Evolutionary conservation across 2,797 vertebrate genomes (phyloP).

Genomic region (Muraenolepis orangiensis): DNA sequence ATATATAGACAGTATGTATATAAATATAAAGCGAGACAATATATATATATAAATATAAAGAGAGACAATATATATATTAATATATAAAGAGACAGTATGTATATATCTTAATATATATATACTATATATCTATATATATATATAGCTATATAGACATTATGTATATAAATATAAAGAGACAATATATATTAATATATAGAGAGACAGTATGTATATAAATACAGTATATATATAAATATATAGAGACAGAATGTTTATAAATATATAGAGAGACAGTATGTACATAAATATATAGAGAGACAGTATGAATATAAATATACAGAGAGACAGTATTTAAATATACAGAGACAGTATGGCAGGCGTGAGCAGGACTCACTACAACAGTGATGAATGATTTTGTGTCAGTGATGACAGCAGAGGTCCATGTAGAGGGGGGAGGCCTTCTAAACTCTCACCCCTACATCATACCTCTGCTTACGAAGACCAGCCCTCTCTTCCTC

Average conservation of each 20-base stretch:
- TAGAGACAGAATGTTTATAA: no score
- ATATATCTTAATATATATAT: no score
- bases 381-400: slow-evolving; percentile 80
- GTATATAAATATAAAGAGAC: no score
- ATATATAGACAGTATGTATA: slow-evolving; percentile 59
- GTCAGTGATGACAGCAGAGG: slow-evolving; percentile 78
- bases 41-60: no score
- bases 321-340: slow-evolving; percentile 65
- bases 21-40: background rate
- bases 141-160: background rate
- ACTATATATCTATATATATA: slow-evolving; percentile 66
- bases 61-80: no score
- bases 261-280: no score
- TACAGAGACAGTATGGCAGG: slow-evolving; percentile 44
- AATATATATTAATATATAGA: no score
- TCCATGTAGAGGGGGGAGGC: slow-evolving; percentile 70
- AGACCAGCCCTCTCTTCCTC: slow-evolving; percentile 59
- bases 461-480: slow-evolving; percentile 68
- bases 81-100: no score
- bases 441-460: slow-evolving; percentile 75
- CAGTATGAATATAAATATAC: no score
- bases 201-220: no score
- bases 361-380: slow-evolving; percentile 61
- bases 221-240: slow-evolving; percentile 62
- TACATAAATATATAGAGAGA: slow-evolving; percentile 39